phyloP scores from a whole-genome alignment of 2,113 vertebrate genomes.

The Ivindomyrus marchei region DNA sequence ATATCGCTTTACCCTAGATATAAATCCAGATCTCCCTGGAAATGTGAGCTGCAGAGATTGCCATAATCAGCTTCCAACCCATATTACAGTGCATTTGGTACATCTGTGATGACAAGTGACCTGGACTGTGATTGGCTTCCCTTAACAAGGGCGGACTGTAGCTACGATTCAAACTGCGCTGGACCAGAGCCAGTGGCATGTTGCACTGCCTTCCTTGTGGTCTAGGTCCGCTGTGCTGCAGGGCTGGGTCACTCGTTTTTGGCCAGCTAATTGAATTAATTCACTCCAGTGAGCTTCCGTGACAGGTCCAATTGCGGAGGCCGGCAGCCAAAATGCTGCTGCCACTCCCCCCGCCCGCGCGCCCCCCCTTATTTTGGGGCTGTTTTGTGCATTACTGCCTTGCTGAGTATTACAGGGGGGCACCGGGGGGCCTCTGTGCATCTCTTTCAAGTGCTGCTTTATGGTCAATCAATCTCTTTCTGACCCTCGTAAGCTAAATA shows the following conservation, averaged over 20 bases:
- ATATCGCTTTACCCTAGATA: neutral
- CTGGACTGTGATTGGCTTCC: neutral
- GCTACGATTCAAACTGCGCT: neutral
- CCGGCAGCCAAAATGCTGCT: neutral
- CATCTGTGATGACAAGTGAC: neutral
- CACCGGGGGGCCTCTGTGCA: neutral
- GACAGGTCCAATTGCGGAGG: neutral
- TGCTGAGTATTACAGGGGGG: neutral
- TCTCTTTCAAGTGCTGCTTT: neutral
- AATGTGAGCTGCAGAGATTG: neutral
- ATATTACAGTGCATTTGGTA: neutral
- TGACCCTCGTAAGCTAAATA: neutral
- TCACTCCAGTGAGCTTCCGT: neutral
- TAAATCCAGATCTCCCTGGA: neutral
- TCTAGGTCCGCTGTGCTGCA: neutral
- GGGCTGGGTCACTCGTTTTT: neutral
- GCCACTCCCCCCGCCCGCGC: neutral
- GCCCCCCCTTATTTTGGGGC: neutral
- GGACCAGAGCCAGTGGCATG: neutral
- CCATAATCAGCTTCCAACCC: neutral
- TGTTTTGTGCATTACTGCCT: neutral
- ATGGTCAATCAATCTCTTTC: neutral
- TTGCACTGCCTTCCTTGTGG: neutral
- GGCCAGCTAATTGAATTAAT: neutral
- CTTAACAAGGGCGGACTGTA: neutral